A percentile compares a stretch with the other conserved stretches of the same genome.
phyloP scores from a whole-genome alignment of 1,140 invertebrate genomes.

The Brachionus sp. region DNA sequence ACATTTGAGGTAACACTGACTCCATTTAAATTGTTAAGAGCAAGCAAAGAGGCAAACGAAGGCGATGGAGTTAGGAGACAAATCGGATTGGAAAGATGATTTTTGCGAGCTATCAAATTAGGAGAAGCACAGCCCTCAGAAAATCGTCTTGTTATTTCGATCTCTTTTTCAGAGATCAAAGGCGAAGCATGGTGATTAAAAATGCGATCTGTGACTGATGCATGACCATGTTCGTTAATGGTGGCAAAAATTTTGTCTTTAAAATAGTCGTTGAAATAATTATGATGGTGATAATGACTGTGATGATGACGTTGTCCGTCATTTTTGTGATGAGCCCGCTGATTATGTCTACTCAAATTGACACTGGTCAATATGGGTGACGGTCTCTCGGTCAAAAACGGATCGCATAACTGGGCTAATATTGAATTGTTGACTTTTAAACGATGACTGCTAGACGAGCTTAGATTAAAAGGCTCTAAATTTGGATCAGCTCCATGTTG shows the following conservation, averaged over 20 bases:
- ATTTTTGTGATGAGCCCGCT: neutral
- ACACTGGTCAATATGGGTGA: slow-evolving; percentile 26
- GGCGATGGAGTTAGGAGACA: slow-evolving; percentile 28
- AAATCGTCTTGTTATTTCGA: neutral
- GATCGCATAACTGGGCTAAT: slow-evolving; percentile 16
- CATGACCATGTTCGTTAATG: neutral
- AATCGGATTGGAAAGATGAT: neutral
- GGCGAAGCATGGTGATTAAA: neutral
- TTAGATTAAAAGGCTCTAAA: neutral
- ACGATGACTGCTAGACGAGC: neutral
- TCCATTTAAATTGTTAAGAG: neutral
- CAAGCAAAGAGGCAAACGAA: neutral
- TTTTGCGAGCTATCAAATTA: neutral
- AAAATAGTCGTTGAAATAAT: slow-evolving; percentile 25
- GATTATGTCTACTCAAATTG: neutral
- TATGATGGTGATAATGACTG: neutral
- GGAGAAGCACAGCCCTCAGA: neutral
- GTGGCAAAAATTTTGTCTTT: neutral
- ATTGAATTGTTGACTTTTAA: neutral
- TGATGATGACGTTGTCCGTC: neutral
- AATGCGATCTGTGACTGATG: neutral
- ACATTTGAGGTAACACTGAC: neutral
- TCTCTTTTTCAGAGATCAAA: neutral
- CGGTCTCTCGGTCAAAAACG: neutral
- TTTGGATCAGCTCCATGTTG: slow-evolving; percentile 40